Evolutionary conservation across 2,888 invertebrate genomes (phyloP), one percentile per base, ranked within the genome.

Genomic region (Sinelater perroti): DNA sequence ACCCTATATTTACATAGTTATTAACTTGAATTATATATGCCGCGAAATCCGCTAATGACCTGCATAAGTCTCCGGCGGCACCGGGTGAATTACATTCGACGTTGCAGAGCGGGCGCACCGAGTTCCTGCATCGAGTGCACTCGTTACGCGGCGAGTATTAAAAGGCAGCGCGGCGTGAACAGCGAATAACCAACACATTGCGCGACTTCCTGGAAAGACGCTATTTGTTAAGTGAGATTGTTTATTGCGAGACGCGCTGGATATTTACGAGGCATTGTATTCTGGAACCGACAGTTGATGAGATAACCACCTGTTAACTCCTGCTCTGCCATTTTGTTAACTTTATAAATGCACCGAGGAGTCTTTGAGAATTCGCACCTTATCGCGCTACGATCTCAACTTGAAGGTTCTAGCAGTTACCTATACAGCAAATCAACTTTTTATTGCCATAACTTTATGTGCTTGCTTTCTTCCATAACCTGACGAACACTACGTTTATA

Each of bases 191-290:
- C 62, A 36, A 36, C 50, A 50, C 50, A 24, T 66, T 63, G 67
- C 65, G 64, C 55, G 67, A 67, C 66, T 67, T 63, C 61, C 59
- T 61, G 62, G 64, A 65, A 65, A 67, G 59, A 45, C 21, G 49
- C 33, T 36, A 61, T 58, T 61, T 58, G 61, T 61, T 54, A 49
- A 55, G 50, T 59, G 55, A 54, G 55, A 28, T 30, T 42, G 42
- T 51, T 52, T 46, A 47, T 42, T 47, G 47, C 33, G 30, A 36
- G 51, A 47, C 45, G 56, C 49, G 44, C 42, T 55, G 36, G 31
- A 59, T 62, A 62, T 62, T 62, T 62, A 62, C 61, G 57, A 58
- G 42, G 53, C 26, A 59, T 56, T 60, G 55, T 54, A 38, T 51
- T 58, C 46, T 14, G 18, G 52, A 57, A 44, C 33, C 13, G 28